These are phyloP conservation scores for Phoenicopterus ruber DNA, from an alignment of 2,113 vertebrate genomes.

Conservation along the genomic window DNA sequence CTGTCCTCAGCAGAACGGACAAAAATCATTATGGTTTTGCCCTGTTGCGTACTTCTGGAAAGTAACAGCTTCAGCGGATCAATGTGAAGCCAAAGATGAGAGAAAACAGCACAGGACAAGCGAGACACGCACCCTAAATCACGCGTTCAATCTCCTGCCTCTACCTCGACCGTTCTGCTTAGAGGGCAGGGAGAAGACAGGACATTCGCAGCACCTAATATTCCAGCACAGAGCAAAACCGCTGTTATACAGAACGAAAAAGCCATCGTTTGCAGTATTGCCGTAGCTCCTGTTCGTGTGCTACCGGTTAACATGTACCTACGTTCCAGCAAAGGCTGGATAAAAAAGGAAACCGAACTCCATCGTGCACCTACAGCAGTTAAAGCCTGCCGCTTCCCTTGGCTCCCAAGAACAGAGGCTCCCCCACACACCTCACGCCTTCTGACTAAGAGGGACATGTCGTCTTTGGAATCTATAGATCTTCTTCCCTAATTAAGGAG, in stretches of 20 bases:
- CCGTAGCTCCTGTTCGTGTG: not conserved
- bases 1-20: not conserved
- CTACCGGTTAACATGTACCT: not conserved
- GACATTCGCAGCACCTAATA: not conserved
- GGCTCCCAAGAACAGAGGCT: not conserved
- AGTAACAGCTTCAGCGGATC: not conserved
- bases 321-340: not conserved
- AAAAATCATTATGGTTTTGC: not conserved
- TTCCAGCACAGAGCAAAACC: not conserved
- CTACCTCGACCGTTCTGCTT: not conserved
- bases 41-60: not conserved
- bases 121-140: not conserved
- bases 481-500: not conserved
- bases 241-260: fast-evolving
- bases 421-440: not conserved
- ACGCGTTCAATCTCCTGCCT: not conserved
- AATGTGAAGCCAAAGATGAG: not conserved
- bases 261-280: not conserved
- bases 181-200: not conserved
- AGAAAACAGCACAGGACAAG: not conserved
- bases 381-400: not conserved
- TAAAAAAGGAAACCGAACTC: not conserved
- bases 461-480: not conserved
- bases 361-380: not conserved
- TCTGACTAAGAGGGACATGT: not conserved